A percentile compares a stretch with the other conserved stretches of the same genome.
Evolutionary conservation across 2,113 vertebrate species (phyloP).

Genomic region (Calcarius ornatus): DNA sequence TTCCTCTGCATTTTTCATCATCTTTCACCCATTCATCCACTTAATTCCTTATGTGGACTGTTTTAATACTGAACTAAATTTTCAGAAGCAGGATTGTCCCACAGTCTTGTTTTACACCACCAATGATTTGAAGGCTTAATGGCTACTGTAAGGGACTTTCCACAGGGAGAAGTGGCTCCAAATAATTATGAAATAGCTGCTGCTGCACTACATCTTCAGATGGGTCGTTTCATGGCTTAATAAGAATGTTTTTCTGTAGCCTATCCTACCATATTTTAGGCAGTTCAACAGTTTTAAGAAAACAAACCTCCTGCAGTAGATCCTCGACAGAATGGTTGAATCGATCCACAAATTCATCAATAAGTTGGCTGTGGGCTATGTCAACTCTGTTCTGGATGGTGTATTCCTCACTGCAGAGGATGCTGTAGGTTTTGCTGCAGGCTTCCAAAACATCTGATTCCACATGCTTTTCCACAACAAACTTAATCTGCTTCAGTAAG

Average conservation of each 20-base stretch:
- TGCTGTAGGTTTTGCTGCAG: constrained; percentile 98
- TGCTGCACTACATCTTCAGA: background rate
- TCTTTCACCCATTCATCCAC: background rate
- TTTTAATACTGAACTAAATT: background rate
- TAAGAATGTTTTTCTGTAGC: background rate
- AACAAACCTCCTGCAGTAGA: constrained; percentile 90
- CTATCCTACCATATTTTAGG: background rate
- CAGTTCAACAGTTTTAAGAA: background rate
- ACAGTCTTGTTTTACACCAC: background rate
- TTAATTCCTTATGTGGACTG: background rate
- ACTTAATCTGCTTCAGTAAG: constrained; percentile 94
- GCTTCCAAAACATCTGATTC: constrained; percentile 95
- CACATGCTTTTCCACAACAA: constrained; percentile 98
- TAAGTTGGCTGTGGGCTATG: constrained; percentile 95
- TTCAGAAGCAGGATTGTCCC: background rate
- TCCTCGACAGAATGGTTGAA: constrained; percentile 96
- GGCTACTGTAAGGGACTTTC: background rate
- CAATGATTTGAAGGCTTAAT: background rate
- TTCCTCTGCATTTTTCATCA: background rate
- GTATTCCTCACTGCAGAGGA: constrained; percentile 97
- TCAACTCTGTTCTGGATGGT: constrained; percentile 99
- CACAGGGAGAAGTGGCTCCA: background rate
- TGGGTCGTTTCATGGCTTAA: background rate
- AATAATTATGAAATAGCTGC: background rate
- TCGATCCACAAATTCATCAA: constrained; percentile 94